These are phyloP conservation scores for Collichthys lucidus DNA, from an alignment of 2,113 vertebrate genomes.

Conservation along the genomic window DNA sequence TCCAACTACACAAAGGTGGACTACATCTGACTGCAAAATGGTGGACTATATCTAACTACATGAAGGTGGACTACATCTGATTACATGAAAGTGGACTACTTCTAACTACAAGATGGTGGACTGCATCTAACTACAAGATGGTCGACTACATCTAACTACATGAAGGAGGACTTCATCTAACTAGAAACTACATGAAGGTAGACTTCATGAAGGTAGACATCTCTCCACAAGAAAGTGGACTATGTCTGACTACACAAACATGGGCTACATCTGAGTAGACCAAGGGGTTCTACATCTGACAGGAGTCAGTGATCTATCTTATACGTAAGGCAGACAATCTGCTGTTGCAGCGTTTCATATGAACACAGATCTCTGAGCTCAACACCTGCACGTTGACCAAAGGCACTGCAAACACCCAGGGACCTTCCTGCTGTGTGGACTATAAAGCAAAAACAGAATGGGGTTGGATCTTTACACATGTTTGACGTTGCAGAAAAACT, in stretches of 20 bases:
- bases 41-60: conserved; percentile 66
- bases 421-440: not conserved
- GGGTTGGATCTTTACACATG: not conserved
- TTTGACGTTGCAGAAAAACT: not conserved
- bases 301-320: not conserved
- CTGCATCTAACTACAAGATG: not conserved
- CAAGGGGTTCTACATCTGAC: not conserved
- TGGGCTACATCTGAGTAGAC: not conserved
- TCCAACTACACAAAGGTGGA: not conserved
- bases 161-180: not conserved
- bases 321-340: not conserved
- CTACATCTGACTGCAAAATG: not conserved
- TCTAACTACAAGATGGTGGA: not conserved
- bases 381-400: not conserved
- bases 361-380: not conserved
- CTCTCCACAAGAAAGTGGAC: not conserved
- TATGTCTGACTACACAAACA: not conserved
- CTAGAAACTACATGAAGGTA: not conserved
- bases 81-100: conserved; percentile 60
- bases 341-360: not conserved
- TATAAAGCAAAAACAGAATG: not conserved
- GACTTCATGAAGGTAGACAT: not conserved
- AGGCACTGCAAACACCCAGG: not conserved
- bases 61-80: not conserved
- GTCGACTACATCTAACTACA: not conserved